Evolutionary conservation across 1,140 invertebrate genomes (phyloP), one percentile per base, ranked within the genome.

Genomic region (Nephotettix cincticeps): DNA sequence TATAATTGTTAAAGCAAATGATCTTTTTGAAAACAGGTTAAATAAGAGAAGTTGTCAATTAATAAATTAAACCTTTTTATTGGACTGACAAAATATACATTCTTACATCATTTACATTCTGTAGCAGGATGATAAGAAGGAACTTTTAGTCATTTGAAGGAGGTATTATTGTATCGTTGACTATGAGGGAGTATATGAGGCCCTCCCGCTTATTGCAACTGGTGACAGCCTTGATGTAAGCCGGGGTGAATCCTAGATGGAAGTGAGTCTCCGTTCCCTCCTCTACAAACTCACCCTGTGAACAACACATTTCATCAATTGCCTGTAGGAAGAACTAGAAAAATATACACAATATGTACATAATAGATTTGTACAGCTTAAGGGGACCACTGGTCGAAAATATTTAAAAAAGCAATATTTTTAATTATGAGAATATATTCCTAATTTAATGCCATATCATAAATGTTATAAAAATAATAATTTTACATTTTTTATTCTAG

Each of bases 231-330:
- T 85, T 85, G 43, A 92, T 90, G 69, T 83, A 85, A 1, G 84
- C 87, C 28, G 82, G 78, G n/a, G 80, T 77, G 1, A 81, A 82
- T 1, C 77, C 83, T 11, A 92, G 76, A 27, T 83, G 78, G 79
- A 95, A 94, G 75, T 90, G 87, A 2, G 91, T 95, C 79, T 92
- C 90, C n/a, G 91, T 93, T 45, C 93, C 93, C 69, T 89, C 87
- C 67, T 93, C 89, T 9, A 89, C 88, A 80, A 95, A 95, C 77
- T 89, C 89, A 51, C 87, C 90, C 88, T 93, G 69, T 65, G 81
- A 80, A 75, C 0, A 36, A n/a, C n/a, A n/a, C n/a, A n/a, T n/a
- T 61, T 11, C 21, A 13, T 61, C 9, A 13, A 36, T 66, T n/a
- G 6, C 40, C 40, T 14, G 6, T n/a, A 66, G 25, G 25, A 6